A percentile compares a stretch with the other conserved stretches of the same genome.
phyloP scores from a whole-genome alignment of 2,888 invertebrate genomes.

The Apotomis capreana region DNA sequence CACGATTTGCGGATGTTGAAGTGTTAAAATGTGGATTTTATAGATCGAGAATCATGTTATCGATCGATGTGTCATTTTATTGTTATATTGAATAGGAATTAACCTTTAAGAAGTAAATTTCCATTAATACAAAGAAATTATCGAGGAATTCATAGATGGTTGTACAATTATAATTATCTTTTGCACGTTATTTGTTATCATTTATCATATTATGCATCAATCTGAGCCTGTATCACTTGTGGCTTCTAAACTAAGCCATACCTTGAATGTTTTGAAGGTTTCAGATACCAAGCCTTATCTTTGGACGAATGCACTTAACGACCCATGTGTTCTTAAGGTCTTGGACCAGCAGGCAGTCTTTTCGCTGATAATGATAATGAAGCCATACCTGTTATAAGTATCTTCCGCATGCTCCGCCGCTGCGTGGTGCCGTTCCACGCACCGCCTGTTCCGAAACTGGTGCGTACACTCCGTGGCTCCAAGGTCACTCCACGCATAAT shows the following conservation, averaged over 20 bases:
- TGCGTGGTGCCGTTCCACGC: constrained; percentile 96
- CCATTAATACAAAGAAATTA: not conserved
- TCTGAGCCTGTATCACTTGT: too few relatives aligned
- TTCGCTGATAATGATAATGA: too few relatives aligned
- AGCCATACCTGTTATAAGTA: constrained; percentile 91
- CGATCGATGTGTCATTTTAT: constrained; percentile 14
- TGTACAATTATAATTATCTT: too few relatives aligned
- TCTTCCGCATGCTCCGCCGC: constrained; percentile 91
- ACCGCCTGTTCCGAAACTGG: constrained; percentile 92
- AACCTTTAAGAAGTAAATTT: not conserved
- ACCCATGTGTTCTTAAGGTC: too few relatives aligned
- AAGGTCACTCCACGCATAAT: constrained; percentile 91
- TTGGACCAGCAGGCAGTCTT: too few relatives aligned
- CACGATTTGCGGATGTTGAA: constrained; percentile 10
- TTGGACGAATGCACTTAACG: too few relatives aligned
- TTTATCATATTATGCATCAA: too few relatives aligned
- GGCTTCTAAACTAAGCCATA: too few relatives aligned
- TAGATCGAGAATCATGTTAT: constrained; percentile 20
- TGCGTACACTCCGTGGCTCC: constrained; percentile 94
- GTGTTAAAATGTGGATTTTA: constrained; percentile 38
- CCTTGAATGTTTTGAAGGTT: too few relatives aligned
- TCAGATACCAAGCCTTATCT: too few relatives aligned
- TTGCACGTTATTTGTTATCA: too few relatives aligned
- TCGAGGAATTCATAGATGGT: too few relatives aligned
- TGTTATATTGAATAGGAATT: constrained; percentile 6